A percentile compares a stretch with the other conserved stretches of the same genome.
phyloP scores from a whole-genome alignment of 2,888 invertebrate genomes.

The Drosophila seclusa region DNA sequence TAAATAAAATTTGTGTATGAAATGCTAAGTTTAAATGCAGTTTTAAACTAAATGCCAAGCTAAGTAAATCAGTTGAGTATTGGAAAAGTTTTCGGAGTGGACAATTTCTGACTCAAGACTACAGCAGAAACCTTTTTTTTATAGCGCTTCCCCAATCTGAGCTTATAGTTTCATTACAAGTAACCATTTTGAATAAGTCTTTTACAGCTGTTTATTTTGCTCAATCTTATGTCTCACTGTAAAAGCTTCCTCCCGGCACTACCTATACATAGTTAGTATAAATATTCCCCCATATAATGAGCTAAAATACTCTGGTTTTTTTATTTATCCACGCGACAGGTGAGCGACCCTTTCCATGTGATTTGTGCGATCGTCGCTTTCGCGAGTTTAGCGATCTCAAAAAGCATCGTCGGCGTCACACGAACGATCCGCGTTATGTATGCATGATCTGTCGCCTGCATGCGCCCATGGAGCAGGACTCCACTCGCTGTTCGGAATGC shows the following conservation, averaged over 20 bases:
- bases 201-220: background rate
- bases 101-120: background rate
- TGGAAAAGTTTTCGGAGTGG: background rate
- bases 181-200: background rate
- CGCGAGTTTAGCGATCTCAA: constrained; percentile 84
- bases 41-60: background rate
- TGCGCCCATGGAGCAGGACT: constrained; percentile 79
- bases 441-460: constrained; percentile 83
- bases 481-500: constrained; percentile 82
- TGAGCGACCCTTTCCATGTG: constrained; percentile 84
- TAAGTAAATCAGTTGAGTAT: background rate
- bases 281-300: background rate
- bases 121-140: background rate
- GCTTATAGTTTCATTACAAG: background rate
- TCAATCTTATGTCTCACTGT: background rate
- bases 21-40: background rate
- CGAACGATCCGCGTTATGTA: constrained; percentile 76
- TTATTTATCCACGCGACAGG: constrained; percentile 56
- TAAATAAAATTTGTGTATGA: background rate
- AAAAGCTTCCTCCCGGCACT: background rate
- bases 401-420: constrained; percentile 83
- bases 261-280: background rate
- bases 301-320: too few relatives aligned
- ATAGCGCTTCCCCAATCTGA: background rate
- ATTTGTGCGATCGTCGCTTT: constrained; percentile 83